phyloP scores from a whole-genome alignment of 1,140 invertebrate genomes.

The Pogonognathellus flavescens region DNA sequence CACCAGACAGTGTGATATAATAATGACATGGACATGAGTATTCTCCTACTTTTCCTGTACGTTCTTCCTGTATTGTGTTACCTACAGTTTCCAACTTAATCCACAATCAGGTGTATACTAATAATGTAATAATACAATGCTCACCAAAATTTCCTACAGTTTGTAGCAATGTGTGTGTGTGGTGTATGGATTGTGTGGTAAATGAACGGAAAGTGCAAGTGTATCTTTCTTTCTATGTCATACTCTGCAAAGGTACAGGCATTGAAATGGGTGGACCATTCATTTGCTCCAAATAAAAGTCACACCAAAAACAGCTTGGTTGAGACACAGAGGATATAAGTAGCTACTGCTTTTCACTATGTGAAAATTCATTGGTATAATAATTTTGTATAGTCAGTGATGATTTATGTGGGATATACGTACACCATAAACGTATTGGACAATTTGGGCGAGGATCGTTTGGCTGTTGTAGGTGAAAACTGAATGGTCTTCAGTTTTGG shows the following conservation, averaged over 20 bases:
- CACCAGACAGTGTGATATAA: slow-evolving; percentile 14
- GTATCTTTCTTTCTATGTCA: neutral
- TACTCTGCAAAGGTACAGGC: neutral
- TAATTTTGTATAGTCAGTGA: no score
- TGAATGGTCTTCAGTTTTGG: slow-evolving; percentile 27
- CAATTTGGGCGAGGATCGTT: neutral
- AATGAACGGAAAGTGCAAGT: slow-evolving; percentile 2
- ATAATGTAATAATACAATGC: no score
- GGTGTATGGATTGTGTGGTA: no score
- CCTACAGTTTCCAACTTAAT: neutral
- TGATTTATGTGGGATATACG: no score
- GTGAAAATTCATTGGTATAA: no score
- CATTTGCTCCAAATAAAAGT: slow-evolving; percentile 20
- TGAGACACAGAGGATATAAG: neutral
- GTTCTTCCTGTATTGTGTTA: slow-evolving; percentile 22
- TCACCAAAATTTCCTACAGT: no score
- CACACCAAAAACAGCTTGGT: neutral
- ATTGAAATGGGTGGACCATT: slow-evolving; percentile 6
- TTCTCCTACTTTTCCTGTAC: neutral
- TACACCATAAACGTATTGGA: no score
- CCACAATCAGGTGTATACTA: no score
- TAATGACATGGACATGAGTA: neutral
- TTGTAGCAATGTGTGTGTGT: no score
- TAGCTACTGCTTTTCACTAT: no score
- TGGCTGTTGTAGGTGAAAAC: slow-evolving; percentile 44